Evolutionary conservation across 2,888 invertebrate species (phyloP).

Genomic region (Pachycephus smyrnensis): DNA sequence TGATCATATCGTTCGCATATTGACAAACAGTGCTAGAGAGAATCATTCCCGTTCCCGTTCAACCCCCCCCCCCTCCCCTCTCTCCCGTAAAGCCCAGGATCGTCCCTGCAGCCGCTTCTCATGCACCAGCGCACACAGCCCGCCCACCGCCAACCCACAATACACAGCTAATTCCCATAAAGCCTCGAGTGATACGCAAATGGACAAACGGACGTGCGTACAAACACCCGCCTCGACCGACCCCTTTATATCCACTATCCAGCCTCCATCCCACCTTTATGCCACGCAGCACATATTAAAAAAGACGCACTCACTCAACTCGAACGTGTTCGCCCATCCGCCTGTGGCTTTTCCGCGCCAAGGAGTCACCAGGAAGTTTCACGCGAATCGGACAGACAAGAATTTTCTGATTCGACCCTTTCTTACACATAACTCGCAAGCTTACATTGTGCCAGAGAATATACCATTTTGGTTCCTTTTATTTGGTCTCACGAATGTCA

Average conservation of each 20-base stretch:
- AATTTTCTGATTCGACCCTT: too few species aligned
- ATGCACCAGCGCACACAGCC: slow-evolving; percentile 53
- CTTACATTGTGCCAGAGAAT: too few species aligned
- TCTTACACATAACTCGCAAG: too few species aligned
- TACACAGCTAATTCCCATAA: slow-evolving; percentile 65
- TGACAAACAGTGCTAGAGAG: slow-evolving; percentile 59
- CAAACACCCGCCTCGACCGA: slow-evolving; percentile 41
- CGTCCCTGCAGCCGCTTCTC: slow-evolving; percentile 41
- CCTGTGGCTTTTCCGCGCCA: too few species aligned
- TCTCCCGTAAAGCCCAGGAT: slow-evolving; percentile 3
- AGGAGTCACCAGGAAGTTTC: too few species aligned
- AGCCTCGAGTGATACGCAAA: slow-evolving; percentile 62
- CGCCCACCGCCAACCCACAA: slow-evolving; percentile 63
- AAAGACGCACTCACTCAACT: slow-evolving; percentile 45
- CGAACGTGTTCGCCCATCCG: slow-evolving; percentile 29
- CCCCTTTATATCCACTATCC: slow-evolving; percentile 25
- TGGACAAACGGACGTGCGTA: slow-evolving; percentile 60
- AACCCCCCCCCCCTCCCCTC: slow-evolving; percentile 16
- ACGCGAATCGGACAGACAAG: too few species aligned
- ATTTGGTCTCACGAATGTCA: too few species aligned
- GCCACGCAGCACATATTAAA: slow-evolving; percentile 46
- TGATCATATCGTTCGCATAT: slow-evolving; percentile 63
- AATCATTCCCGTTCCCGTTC: slow-evolving; percentile 20
- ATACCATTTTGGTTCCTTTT: too few species aligned
- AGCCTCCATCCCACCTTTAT: background rate